These are phyloP conservation scores for Antheraea assamensis DNA, from an alignment of 2,888 invertebrate species.

Conservation along the genomic window DNA sequence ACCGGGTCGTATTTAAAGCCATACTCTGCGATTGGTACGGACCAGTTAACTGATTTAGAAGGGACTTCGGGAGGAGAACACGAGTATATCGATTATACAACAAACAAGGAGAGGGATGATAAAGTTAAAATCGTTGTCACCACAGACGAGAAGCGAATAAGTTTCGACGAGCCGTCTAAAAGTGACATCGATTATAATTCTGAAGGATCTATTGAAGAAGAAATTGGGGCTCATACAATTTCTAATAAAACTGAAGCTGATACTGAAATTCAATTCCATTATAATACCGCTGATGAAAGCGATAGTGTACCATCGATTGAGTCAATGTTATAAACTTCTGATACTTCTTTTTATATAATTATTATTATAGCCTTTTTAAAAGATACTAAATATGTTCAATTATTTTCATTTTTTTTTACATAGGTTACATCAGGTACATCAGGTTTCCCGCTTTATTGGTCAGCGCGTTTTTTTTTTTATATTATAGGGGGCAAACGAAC, in stretches of 20 bases:
- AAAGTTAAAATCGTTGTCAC: constrained; percentile 13
- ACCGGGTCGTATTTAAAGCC: constrained; percentile 52
- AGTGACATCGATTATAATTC: constrained; percentile 23
- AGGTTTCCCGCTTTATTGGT: no score
- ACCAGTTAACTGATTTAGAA: constrained; percentile 28
- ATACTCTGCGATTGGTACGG: constrained; percentile 40
- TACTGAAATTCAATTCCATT: constrained; percentile 19
- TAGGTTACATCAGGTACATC: no score
- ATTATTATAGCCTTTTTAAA: no score
- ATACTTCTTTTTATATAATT: neutral
- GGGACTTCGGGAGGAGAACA: constrained; percentile 40
- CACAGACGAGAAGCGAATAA: neutral
- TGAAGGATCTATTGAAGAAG: constrained; percentile 15
- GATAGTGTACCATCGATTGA: neutral
- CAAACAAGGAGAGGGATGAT: constrained; percentile 10
- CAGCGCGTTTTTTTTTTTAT: no score
- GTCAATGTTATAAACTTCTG: neutral
- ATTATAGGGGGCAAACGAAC: no score
- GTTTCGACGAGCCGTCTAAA: neutral
- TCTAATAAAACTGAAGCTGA: constrained; percentile 17
- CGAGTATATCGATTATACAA: constrained; percentile 36
- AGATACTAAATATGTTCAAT: no score
- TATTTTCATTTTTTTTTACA: no score
- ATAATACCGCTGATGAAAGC: constrained; percentile 9
- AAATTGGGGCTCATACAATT: constrained; percentile 15